Base-by-base conservation (phyloP, 2,113 vertebrate species). In the Hyperopisus bebe region DNA sequence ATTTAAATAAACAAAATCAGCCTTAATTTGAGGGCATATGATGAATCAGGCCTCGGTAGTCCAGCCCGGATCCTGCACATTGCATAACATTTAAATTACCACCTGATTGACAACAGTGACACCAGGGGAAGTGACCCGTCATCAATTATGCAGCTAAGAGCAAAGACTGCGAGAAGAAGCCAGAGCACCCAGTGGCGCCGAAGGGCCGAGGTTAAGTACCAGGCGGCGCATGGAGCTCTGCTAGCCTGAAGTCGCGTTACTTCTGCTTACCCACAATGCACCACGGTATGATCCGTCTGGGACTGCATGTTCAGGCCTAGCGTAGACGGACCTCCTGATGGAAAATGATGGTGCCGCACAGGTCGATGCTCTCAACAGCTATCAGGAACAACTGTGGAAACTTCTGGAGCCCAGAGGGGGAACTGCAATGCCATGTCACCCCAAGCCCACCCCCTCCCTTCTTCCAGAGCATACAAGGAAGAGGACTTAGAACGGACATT, bases 351-450 rank as follows among this genome's bases (percentile, higher is more conserved):
- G 21, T 4, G n/a, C 5, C 3, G 70, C 62, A 89, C 58, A 84
- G 70, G 82, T 51, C 66, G 62, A 87, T 55, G 53, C n/a, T 15
- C 42, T 77, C 48, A 62, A 77, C 47, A 88, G 84, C 88, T 91
- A 74, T 55, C 27, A 77, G 77, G 44, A 11, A n/a, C 66, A 83
- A 88, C n/a, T 13, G 10, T 70, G 1, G 13, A 27, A 3, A 11
- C n/a, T 50, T 17, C 27, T 85, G 48, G 19, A 88, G 31, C 70
- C 24, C 0, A 62, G 42, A 44, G 50, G 77, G 90, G 24, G 19
- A 91, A 7, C 1, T 89, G 82, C 24, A 91, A 85, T 84, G 70
- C 83, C 51, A 24, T 86, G 48, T 58, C 21, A 55, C 55, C 87
- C 51, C 42, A 13, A 13, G 87, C 19, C 55, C 55, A 0, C 1